phyloP scores from a whole-genome alignment of 1,140 invertebrate genomes.

The Maconellicoccus hirsutus region DNA sequence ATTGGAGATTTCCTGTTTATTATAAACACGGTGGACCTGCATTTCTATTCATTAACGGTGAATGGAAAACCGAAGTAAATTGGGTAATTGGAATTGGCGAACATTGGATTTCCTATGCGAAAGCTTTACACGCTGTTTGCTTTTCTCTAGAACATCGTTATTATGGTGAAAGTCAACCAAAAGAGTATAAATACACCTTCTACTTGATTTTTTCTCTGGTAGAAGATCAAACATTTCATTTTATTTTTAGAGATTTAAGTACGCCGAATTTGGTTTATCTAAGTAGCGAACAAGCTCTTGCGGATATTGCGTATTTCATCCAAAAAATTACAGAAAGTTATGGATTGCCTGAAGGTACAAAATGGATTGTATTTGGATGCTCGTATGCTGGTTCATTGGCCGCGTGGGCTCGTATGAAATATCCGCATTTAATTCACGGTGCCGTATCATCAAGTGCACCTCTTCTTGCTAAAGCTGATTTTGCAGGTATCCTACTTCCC shows the following conservation, averaged over 20 bases:
- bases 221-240: too few species aligned
- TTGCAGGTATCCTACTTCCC: slow-evolving; percentile 49
- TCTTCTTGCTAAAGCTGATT: slow-evolving; percentile 71
- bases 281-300: slow-evolving; percentile 74
- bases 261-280: slow-evolving; percentile 65
- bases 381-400: slow-evolving; percentile 84
- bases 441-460: slow-evolving; percentile 83
- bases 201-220: too few species aligned
- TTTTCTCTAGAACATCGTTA: slow-evolving; percentile 84
- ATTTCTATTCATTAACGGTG: slow-evolving; percentile 82
- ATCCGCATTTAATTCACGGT: slow-evolving; percentile 74
- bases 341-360: slow-evolving; percentile 47
- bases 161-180: slow-evolving; percentile 87
- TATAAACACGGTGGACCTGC: slow-evolving; percentile 52
- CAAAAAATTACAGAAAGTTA: slow-evolving; percentile 49
- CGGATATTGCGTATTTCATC: slow-evolving; percentile 75
- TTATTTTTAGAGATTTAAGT: slow-evolving; percentile 56
- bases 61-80: slow-evolving; percentile 51
- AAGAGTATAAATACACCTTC: slow-evolving; percentile 40
- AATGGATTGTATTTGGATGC: slow-evolving; percentile 87
- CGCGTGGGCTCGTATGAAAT: slow-evolving; percentile 80
- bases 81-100: slow-evolving; percentile 67
- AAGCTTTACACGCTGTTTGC: slow-evolving; percentile 64
- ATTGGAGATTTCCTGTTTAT: slow-evolving; percentile 62
- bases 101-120: slow-evolving; percentile 73